A percentile compares a stretch with the other conserved stretches of the same genome.
These are phyloP conservation scores for Eurytemora carolleeae DNA, from an alignment of 1,140 invertebrate genomes.

Conservation along the genomic window DNA sequence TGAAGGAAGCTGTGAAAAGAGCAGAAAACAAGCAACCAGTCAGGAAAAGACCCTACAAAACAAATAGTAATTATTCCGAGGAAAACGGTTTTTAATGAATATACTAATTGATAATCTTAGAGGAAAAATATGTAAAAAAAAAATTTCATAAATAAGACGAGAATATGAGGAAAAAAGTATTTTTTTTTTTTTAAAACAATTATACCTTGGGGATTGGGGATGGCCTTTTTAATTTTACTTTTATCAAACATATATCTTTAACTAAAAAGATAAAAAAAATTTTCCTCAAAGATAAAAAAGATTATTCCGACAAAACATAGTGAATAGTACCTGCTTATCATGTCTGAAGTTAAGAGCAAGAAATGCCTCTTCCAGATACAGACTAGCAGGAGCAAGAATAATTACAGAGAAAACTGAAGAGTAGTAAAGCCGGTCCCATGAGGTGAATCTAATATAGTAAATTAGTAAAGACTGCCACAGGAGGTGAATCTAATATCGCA, in stretches of 20 bases:
- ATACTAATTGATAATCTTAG: too few species aligned
- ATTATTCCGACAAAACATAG: constrained; percentile 23
- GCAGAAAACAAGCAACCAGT: not conserved
- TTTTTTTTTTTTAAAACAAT: not conserved
- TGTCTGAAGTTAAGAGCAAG: constrained; percentile 22
- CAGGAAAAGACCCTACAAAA: not conserved
- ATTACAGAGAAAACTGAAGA: constrained; percentile 23
- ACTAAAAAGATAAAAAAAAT: constrained; percentile 23
- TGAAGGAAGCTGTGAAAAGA: not conserved
- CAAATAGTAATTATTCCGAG: not conserved
- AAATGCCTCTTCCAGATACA: constrained; percentile 25
- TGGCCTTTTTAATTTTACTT: not conserved
- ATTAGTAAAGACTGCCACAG: too few species aligned
- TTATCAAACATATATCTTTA: constrained; percentile 17
- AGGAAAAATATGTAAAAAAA: too few species aligned
- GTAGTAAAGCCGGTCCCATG: constrained; percentile 22
- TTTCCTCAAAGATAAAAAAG: constrained; percentile 24
- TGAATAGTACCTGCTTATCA: constrained; percentile 15
- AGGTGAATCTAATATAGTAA: constrained; percentile 16
- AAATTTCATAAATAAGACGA: not conserved
- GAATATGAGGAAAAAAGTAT: not conserved
- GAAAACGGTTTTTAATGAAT: too few species aligned
- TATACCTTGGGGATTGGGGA: not conserved
- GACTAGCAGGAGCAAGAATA: constrained; percentile 22
- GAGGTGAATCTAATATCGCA: too few species aligned